Percentiles rank a stretch among this genome's conserved stretches.
These are phyloP conservation scores for Turdus rufiventris DNA, from an alignment of 2,113 vertebrate genomes.

Conservation along the genomic window DNA sequence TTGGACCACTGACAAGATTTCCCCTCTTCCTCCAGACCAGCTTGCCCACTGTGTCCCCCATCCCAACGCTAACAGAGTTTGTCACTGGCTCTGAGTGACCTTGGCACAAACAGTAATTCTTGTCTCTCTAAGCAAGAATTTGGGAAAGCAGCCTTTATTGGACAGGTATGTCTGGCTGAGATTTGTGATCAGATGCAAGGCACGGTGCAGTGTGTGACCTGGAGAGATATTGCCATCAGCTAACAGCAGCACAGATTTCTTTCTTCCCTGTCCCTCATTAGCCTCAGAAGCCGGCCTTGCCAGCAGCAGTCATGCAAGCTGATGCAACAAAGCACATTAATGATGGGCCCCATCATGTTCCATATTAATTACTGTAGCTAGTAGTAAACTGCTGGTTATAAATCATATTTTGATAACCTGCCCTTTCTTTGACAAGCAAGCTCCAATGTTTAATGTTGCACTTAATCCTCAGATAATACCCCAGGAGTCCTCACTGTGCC, in stretches of 20 bases:
- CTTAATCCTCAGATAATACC: slow-evolving; percentile 54
- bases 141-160: neutral
- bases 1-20: neutral
- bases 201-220: neutral
- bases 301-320: slow-evolving; percentile 35
- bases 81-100: neutral
- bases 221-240: slow-evolving; percentile 32
- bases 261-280: slow-evolving; percentile 47
- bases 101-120: neutral
- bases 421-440: slow-evolving; percentile 42
- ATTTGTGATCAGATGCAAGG: slow-evolving; percentile 35
- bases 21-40: neutral
- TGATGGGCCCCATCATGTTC: slow-evolving; percentile 21
- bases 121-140: slow-evolving; percentile 26
- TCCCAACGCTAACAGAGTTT: neutral
- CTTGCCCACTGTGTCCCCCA: neutral
- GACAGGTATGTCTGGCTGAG: neutral
- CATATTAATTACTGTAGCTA: slow-evolving; percentile 53
- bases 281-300: slow-evolving; percentile 52
- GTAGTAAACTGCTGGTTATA: slow-evolving; percentile 47
- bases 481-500: neutral
- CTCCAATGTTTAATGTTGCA: slow-evolving; percentile 37
- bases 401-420: slow-evolving; percentile 58
- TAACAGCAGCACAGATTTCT: slow-evolving; percentile 34
- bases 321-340: slow-evolving; percentile 54